Evolutionary conservation across 53 echinoderm and acorn worm species (phyloP).

Genomic region (Paracentrotus lividus): DNA sequence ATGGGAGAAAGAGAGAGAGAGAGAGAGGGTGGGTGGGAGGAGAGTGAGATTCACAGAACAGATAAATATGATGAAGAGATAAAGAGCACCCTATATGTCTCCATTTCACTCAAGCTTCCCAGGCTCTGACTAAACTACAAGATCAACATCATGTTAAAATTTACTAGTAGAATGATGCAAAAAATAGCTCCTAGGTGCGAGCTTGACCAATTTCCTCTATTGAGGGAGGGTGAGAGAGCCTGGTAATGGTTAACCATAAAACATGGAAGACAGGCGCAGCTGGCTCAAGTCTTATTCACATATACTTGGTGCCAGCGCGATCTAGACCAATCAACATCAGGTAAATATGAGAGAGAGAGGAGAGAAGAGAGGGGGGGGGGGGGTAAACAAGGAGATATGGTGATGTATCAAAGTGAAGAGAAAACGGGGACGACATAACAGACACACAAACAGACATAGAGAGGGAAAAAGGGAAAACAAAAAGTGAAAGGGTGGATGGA

Average conservation of each 20-base stretch:
- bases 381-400: too few species aligned
- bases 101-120: neutral
- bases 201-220: constrained; percentile 42
- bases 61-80: too few species aligned
- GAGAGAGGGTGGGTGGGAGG: neutral
- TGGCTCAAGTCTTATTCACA: neutral
- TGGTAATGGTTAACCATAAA: neutral
- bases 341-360: neutral
- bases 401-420: too few species aligned
- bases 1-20: neutral
- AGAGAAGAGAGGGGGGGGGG: neutral
- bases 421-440: too few species aligned
- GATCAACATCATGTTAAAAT: constrained; percentile 10
- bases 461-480: neutral
- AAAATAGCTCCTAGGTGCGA: constrained; percentile 19
- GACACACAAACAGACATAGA: neutral
- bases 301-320: neutral
- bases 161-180: neutral
- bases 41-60: too few species aligned
- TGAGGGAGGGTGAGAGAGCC: neutral
- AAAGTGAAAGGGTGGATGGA: neutral
- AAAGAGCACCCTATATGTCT: neutral
- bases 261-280: neutral
- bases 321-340: neutral
- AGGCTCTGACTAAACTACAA: neutral